Evolutionary conservation across 2,113 vertebrate genomes (phyloP).

Genomic region (Sapajus apella): DNA sequence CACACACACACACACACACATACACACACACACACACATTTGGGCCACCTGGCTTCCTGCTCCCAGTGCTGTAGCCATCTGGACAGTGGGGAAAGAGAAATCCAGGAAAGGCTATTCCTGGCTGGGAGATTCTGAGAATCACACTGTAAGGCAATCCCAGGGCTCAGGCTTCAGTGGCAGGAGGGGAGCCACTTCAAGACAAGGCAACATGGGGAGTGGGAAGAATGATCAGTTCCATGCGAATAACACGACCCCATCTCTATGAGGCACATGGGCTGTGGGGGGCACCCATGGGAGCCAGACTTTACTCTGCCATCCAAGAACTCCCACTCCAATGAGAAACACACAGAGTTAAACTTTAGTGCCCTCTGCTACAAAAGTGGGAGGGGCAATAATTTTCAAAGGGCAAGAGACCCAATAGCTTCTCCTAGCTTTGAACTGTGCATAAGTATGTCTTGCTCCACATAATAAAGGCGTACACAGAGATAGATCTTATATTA

Average conservation of each 20-base stretch:
- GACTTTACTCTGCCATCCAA: background rate
- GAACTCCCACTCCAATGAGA: background rate
- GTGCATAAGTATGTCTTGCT: background rate
- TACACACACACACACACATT: background rate
- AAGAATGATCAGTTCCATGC: background rate
- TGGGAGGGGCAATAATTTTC: background rate
- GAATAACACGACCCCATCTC: background rate
- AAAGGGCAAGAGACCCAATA: background rate
- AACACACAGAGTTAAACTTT: background rate
- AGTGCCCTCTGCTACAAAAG: background rate
- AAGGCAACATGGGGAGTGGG: background rate
- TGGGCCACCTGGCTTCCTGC: background rate
- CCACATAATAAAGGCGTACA: background rate
- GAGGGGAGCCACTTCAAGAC: background rate
- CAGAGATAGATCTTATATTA: background rate
- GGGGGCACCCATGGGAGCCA: background rate
- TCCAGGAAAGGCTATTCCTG: constrained; percentile 23
- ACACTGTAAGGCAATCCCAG: background rate
- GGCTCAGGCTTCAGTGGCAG: background rate
- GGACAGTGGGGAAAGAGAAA: background rate
- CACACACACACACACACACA: background rate
- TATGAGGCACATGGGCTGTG: too few relatives aligned
- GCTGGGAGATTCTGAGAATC: constrained; percentile 27
- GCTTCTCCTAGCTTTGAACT: background rate
- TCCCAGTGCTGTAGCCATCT: background rate